Evolutionary conservation across 2,797 vertebrate genomes (phyloP).

Genomic region (Bucorvus abyssinicus): DNA sequence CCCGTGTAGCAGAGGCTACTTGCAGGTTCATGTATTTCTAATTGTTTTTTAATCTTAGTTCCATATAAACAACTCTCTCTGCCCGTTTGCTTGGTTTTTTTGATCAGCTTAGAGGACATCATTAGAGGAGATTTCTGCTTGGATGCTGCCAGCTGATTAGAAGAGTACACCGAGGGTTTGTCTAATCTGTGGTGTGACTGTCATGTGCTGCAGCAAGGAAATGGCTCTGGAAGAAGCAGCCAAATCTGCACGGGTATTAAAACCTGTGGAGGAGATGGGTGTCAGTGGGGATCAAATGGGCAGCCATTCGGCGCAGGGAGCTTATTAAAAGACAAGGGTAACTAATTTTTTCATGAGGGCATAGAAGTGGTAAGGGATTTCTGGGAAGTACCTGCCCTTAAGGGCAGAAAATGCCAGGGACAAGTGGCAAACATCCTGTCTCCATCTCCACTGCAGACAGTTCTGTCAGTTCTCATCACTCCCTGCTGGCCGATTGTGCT

Average conservation of each 20-base stretch:
- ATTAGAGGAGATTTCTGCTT: slow-evolving; percentile 59
- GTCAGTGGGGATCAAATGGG: not conserved
- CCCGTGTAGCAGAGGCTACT: not conserved
- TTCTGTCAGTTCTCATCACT: not conserved
- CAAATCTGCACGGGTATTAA: slow-evolving; percentile 42
- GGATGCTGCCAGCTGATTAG: slow-evolving; percentile 44
- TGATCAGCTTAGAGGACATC: slow-evolving; percentile 49
- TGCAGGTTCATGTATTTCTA: slow-evolving; percentile 6
- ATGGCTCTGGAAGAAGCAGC: slow-evolving; percentile 50
- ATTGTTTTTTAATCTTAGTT: slow-evolving; percentile 34
- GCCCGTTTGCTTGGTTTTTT: slow-evolving; percentile 25
- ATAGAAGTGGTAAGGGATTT: slow-evolving; percentile 5
- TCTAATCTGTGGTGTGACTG: slow-evolving; percentile 66
- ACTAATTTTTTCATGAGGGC: not conserved
- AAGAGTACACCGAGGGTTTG: slow-evolving; percentile 57
- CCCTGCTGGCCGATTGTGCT: fast-evolving
- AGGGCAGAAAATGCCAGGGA: not conserved
- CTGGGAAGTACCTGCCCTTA: slow-evolving; percentile 1
- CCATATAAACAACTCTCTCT: slow-evolving; percentile 15
- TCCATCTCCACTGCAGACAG: not conserved
- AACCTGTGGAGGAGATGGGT: not conserved
- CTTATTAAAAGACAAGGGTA: slow-evolving; percentile 47
- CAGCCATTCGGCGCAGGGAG: not conserved
- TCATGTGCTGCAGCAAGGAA: slow-evolving; percentile 59
- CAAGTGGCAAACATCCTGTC: not conserved